Conservation (phyloP, 2,888 invertebrate species). For the Pegoplata infirma region DNA sequence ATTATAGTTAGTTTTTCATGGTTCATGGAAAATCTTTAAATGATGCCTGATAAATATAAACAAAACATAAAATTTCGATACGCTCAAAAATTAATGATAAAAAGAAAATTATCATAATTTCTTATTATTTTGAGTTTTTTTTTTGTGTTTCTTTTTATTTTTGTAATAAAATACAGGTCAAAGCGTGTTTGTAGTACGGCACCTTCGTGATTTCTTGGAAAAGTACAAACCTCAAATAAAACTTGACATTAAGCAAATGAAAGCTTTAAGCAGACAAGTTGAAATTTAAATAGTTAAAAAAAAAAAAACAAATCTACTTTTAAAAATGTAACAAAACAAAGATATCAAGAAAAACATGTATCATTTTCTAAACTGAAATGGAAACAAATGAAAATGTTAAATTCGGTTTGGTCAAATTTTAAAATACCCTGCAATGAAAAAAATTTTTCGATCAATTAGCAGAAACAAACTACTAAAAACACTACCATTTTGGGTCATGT, state of each 20-base stretch:
- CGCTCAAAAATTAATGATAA: constrained; percentile 26
- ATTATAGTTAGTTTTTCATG: constrained; percentile 11
- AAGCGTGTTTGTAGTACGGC: constrained; percentile 53
- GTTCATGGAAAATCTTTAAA: background rate
- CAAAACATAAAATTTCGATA: constrained; percentile 45
- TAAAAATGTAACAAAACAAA: constrained; percentile 31
- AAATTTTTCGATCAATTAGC: too few relatives aligned
- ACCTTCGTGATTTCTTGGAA: constrained; percentile 61
- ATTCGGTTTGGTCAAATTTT: too few relatives aligned
- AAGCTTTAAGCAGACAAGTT: constrained; percentile 53
- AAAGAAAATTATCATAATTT: constrained; percentile 37
- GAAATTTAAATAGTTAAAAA: constrained; percentile 13
- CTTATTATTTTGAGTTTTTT: background rate
- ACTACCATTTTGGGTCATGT: too few relatives aligned
- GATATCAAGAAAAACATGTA: constrained; percentile 47
- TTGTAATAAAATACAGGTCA: constrained; percentile 52
- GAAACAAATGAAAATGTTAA: too few relatives aligned
- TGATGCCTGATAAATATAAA: constrained; percentile 12
- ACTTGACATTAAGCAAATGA: constrained; percentile 42
- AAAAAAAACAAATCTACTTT: constrained; percentile 3
- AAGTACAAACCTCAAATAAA: constrained; percentile 23
- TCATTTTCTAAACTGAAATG: constrained; percentile 18
- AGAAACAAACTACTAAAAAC: too few relatives aligned
- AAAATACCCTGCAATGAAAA: too few relatives aligned
- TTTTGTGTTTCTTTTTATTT: background rate